Base-by-base conservation (phyloP, 2,797 vertebrate species). In the Brachyalestes nurse region DNA sequence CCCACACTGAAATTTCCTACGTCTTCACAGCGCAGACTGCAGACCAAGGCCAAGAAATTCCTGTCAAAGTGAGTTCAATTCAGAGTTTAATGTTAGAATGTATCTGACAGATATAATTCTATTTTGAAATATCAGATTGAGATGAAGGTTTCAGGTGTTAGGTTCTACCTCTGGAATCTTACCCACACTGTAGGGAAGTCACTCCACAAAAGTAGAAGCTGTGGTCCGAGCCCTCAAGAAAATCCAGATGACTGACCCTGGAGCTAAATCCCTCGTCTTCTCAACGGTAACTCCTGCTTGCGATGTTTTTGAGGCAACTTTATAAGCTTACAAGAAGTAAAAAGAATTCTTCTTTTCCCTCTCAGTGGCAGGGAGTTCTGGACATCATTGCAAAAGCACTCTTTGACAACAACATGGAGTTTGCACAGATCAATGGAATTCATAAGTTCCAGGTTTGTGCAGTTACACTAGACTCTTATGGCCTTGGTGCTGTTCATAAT, bases 371-470 rank as follows among this genome's bases (percentile, higher is more conserved):
- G 91, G 96, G 97, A 82, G 96, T 99, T 38, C 91, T 99, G 90
- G 98, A 99, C 90, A 99, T 99, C 87, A 99, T 99, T 83, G 96
- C 97, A 12, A 99, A 99, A 94, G 98, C 98, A 21, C 93, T 99
- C 75, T 96, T 96, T 34, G 97, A 99, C 92, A 99, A 99, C 92
- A 96, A 94, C 91, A 94, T 99, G 95, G 95, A 97, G 81, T 99
- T 99, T 90, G 95, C 98, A 64, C 98, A 99, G 73, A 99, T 99
- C 88, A 97, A 97, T 6, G 97, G 98, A 57, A 96, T 98, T 88
- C 96, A 95, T 87, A 98, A 96, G 88, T 99, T 99, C 91, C 98
- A 99, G 97, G 98, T 99, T 91, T 79, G 85, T 70, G 51, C 64
- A 62, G 25, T 2, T 72, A 38, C 53, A 49, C 19, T 47, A 47